A percentile compares a stretch with the other conserved stretches of the same genome.
Evolutionary conservation across 30 jellyfish, hydroid and myxozoan species (phyloP).

Genomic region (Aurelia aurita complex sp. Pacific): DNA sequence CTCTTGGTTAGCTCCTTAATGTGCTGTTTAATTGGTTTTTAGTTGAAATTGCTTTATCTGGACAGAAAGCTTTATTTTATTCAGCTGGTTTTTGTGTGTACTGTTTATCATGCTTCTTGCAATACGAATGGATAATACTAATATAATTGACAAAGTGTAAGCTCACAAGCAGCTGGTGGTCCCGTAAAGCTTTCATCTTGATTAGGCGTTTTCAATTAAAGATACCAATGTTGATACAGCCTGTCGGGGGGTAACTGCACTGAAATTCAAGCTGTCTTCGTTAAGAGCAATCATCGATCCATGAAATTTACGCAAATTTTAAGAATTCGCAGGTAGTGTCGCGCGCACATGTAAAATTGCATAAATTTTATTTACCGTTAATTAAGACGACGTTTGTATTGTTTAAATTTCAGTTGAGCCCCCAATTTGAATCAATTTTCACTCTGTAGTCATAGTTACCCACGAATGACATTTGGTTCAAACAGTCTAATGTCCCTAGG

Average conservation of each 20-base stretch:
- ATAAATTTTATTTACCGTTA: no score
- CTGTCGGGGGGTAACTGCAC: slow-evolving; percentile 3
- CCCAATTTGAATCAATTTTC: no score
- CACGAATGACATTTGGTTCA: no score
- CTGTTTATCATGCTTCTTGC: slow-evolving; percentile 8
- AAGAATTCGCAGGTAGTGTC: no score
- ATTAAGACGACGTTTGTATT: no score
- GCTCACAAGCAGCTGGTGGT: slow-evolving; percentile 18
- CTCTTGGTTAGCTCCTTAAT: no score
- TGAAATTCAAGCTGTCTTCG: background rate
- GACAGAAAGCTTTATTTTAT: slow-evolving; percentile 17
- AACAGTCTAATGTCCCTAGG: no score
- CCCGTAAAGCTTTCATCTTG: slow-evolving; percentile 3
- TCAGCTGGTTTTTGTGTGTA: slow-evolving; percentile 22
- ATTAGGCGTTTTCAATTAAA: background rate
- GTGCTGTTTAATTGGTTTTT: no score
- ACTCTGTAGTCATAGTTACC: no score
- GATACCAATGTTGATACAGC: slow-evolving; percentile 8
- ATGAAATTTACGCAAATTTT: no score
- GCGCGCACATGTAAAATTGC: no score
- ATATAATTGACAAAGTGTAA: background rate
- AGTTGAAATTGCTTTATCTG: background rate
- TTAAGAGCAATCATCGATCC: background rate
- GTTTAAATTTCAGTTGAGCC: no score
- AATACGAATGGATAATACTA: slow-evolving; percentile 5